These are phyloP conservation scores for Telmatherina bonti DNA, from an alignment of 2,797 vertebrate species.

Conservation along the genomic window DNA sequence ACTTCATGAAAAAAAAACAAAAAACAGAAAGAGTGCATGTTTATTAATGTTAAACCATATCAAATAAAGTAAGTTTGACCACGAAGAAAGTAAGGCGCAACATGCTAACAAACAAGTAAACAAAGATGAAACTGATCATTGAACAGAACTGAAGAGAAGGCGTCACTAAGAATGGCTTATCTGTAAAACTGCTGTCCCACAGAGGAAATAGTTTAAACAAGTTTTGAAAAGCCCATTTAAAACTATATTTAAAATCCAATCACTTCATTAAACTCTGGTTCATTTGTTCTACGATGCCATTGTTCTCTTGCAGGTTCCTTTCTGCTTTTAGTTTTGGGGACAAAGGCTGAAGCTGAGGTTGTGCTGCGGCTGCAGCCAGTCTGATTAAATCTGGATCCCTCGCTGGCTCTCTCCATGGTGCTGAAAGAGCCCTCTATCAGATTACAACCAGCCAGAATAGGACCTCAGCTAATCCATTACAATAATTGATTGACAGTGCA, in stretches of 20 bases:
- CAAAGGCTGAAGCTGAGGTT: slow-evolving; percentile 67
- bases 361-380: slow-evolving; percentile 67
- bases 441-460: slow-evolving; percentile 92
- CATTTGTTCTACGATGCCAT: slow-evolving; percentile 65
- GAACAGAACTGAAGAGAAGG: not conserved
- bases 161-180: not conserved
- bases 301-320: slow-evolving; percentile 55
- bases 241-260: slow-evolving; percentile 64
- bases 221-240: slow-evolving; percentile 15
- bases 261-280: slow-evolving; percentile 60
- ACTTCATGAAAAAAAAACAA: not conserved
- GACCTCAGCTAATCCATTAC: slow-evolving; percentile 95
- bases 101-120: not conserved
- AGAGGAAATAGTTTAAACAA: slow-evolving; percentile 21
- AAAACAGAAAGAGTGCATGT: not conserved
- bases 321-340: slow-evolving; percentile 55
- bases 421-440: slow-evolving; percentile 95
- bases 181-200: not conserved
- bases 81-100: not conserved
- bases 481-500: slow-evolving; percentile 95
- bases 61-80: not conserved
- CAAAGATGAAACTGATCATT: not conserved
- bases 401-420: slow-evolving; percentile 93
- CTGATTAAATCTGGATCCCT: slow-evolving; percentile 98
- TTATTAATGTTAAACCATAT: not conserved